phyloP scores from a whole-genome alignment of 2,888 invertebrate species.

The Erpobdella octoculata region DNA sequence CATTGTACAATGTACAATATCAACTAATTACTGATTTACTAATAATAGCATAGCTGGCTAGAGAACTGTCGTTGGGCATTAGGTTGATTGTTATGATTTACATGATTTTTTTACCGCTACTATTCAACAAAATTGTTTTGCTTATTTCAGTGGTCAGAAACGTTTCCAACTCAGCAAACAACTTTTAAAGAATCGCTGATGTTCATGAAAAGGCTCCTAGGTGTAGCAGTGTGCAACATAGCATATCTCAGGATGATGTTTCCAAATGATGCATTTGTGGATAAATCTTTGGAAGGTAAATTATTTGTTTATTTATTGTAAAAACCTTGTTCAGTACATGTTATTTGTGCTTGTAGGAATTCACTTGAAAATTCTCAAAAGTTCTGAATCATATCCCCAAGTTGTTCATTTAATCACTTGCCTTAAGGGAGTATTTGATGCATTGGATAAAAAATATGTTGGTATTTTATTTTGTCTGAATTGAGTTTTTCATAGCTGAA shows the following conservation, averaged over 20 bases:
- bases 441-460: slow-evolving; percentile 55
- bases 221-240: slow-evolving; percentile 52
- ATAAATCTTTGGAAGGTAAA: slow-evolving; percentile 51
- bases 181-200: slow-evolving; percentile 49
- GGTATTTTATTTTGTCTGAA: too few species aligned
- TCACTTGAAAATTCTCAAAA: slow-evolving; percentile 37
- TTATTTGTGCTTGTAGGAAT: slow-evolving; percentile 31
- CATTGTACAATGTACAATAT: too few species aligned
- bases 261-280: slow-evolving; percentile 53
- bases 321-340: background rate
- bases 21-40: too few species aligned
- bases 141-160: slow-evolving; percentile 48
- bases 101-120: too few species aligned
- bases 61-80: too few species aligned
- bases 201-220: slow-evolving; percentile 53
- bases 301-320: background rate
- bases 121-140: background rate
- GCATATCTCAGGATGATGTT: slow-evolving; percentile 53
- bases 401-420: slow-evolving; percentile 51
- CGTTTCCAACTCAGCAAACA: slow-evolving; percentile 50
- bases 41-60: too few species aligned
- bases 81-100: too few species aligned
- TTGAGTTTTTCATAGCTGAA: background rate
- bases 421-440: slow-evolving; percentile 54
- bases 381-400: slow-evolving; percentile 39